Evolutionary conservation across 2,888 invertebrate species (phyloP), one percentile per base, ranked within the genome.

Genomic region (Unio pictorum): DNA sequence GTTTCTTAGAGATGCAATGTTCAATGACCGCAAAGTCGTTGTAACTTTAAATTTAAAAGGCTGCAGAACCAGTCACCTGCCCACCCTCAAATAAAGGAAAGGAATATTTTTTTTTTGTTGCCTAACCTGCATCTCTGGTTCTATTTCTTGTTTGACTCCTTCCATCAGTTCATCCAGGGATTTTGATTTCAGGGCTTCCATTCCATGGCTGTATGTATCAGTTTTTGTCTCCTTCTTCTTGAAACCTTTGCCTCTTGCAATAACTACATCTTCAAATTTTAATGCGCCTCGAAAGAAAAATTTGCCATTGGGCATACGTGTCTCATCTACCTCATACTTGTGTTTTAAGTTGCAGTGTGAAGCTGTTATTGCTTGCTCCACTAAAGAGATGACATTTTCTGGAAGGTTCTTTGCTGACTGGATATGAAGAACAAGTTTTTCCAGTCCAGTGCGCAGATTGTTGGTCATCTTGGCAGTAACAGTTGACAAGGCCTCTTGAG

Each of bases 171-270:
- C 73, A 5, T 68, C 34, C 6, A 79, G 54, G 1, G 75, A 34
- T 68, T 76, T 73, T 0, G 66, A 64, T 55, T 64, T 74, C 56
- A 84, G 67, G 23, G 70, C 67, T 6, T 77, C 74, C 61, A 79
- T 61, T 4, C 81, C 75, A 28, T 71, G 68, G 17, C 66, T 67
- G 45, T 81, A 83, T 5, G 81, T 79, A 20, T 67, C 60, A 4
- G 28, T 60, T 68, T 79, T 75, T 60, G 70, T 70, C 30, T 69
- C 72, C 67, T 84, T 85, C 65, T 83, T 84, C 58, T 78, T 80
- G 59, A 64, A 60, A 3, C 74, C 81, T 34, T 69, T 71, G 4
- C 79, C 83, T 18, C 73, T 63, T 4, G 78, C 82, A 59, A 82
- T 72, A 4, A 80, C 69, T 26, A 82, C 62, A 8, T 74, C 75